Conservation (phyloP, 2,113 vertebrate species). For the Dasyprocta punctata region DNA sequence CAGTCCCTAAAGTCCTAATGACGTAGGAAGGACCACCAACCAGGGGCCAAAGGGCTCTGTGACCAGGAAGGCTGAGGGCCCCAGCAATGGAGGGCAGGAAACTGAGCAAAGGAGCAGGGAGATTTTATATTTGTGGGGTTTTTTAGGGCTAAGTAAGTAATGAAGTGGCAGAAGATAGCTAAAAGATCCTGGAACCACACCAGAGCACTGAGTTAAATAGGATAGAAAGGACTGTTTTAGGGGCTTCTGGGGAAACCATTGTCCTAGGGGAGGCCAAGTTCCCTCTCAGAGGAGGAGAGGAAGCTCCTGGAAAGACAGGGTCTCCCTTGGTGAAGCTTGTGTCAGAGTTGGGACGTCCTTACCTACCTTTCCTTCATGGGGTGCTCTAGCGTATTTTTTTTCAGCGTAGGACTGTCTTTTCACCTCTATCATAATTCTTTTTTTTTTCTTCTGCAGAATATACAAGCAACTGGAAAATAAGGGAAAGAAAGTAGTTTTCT, state of each 20-base stretch:
- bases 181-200: not conserved
- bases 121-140: not conserved
- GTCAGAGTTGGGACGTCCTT: not conserved
- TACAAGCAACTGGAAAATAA: not conserved
- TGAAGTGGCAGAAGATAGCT: not conserved
- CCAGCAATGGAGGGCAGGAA: not conserved
- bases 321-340: not conserved
- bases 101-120: not conserved
- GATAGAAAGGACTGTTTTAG: not conserved
- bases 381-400: not conserved
- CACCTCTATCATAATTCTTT: not conserved
- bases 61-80: not conserved
- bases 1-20: not conserved
- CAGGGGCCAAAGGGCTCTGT: no score
- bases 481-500: not conserved
- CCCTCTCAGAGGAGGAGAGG: not conserved
- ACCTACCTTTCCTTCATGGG: not conserved
- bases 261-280: not conserved
- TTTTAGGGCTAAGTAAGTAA: not conserved
- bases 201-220: not conserved
- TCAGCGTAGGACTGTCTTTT: not conserved
- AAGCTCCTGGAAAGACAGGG: not conserved
- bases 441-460: not conserved
- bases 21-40: not conserved
- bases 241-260: not conserved